Base-by-base conservation (phyloP, 2,113 vertebrate genomes). In the Paradoxurus hermaphroditus region DNA sequence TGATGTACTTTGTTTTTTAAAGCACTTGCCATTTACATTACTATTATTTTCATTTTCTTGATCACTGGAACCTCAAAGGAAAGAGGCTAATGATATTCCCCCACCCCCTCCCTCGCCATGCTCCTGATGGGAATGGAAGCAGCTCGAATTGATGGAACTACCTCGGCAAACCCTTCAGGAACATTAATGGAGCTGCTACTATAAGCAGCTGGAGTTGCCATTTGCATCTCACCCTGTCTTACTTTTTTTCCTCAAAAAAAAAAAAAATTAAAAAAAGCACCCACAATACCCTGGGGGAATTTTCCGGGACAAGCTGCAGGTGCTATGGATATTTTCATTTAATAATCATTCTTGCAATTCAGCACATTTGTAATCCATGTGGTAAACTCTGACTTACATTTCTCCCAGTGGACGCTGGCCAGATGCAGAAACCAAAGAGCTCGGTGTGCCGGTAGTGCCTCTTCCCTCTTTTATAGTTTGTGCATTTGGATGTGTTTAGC, bases 291-390 rank as follows among this genome's bases (percentile, higher is more conserved):
- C 98, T 96, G 82, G 98, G 99, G 98, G 98, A 98, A 98, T 99
- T 98, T 98, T 98, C 98, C 88, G 25, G 98, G 98, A 99, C 98
- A 99, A 98, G 98, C 98, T 99, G 99, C 99, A 99, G 99, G 99
- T 99, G 99, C 98, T 98, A 98, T 98, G 98, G 98, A 99, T 99
- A 99, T 99, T 99, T 99, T 99, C 98, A 99, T 99, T 99, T 99
- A 99, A 99, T 99, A 99, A 99, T 99, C 99, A 98, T 99, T 99
- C 98, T 98, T 99, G 99, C 99, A 99, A 99, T 99, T 99, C 99
- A 99, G 99, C 99, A 99, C 99, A 99, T 99, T 99, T 98, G 98
- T 99, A 99, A 99, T 99, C 99, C 99, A 98, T 98, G 98, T 98
- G 99, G 99, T 99, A 98, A 98, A 98, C 98, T 98, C 98, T 98